Conservation (phyloP, 2,797 vertebrate genomes). For the Mus minutoides region DNA sequence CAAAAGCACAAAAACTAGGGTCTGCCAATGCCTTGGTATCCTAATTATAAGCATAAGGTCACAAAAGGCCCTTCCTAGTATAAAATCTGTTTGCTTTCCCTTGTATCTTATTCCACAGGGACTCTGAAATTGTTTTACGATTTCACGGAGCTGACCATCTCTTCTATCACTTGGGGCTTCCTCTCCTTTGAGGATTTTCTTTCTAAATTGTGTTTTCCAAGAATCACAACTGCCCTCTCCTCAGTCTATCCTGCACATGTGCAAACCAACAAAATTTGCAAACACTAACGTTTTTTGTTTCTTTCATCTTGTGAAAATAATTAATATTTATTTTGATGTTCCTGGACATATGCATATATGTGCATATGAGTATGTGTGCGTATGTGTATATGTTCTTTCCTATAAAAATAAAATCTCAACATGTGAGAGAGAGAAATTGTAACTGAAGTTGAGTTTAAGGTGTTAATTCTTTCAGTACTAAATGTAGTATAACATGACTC, state of each 20-base stretch:
- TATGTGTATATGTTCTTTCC: neutral
- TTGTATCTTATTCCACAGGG: neutral
- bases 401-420: conserved; percentile 57
- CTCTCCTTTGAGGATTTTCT: neutral
- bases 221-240: neutral
- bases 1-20: neutral
- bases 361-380: neutral
- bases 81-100: neutral
- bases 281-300: neutral
- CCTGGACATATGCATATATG: neutral
- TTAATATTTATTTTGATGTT: neutral
- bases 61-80: neutral
- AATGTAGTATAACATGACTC: neutral
- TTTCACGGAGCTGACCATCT: neutral
- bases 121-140: neutral
- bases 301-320: neutral
- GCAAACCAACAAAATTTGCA: conserved; percentile 3
- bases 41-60: neutral
- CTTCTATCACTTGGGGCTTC: neutral
- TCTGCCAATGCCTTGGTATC: neutral
- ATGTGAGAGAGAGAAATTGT: neutral
- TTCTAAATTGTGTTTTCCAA: neutral
- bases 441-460: conserved; percentile 44
- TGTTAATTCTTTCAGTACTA: conserved; percentile 15
- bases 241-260: neutral